Base-by-base conservation (phyloP, 1,140 invertebrate species). In the Drosophila fuyamai region DNA sequence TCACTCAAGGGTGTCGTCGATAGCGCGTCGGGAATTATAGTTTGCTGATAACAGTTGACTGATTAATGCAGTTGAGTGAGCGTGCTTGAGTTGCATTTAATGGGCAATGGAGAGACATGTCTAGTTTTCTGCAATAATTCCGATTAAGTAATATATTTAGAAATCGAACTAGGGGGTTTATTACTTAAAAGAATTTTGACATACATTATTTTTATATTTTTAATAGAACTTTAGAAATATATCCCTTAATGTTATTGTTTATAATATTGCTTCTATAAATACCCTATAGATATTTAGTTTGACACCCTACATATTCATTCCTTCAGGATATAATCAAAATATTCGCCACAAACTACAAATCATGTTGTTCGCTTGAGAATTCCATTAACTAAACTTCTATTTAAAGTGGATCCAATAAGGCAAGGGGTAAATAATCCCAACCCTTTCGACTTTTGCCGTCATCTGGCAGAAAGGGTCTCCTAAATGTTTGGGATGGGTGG, bases 381-480 rank as follows among this genome's bases (percentile, higher is more conserved):
- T 48, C 63, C 67, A 50, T 57, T 71, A 58, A 58, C 35, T 38
- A 12, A 46, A 71, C 47, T 38, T 29, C 38, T 14, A 46, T 43
- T 66, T 32, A 43, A 29, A 65, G 60, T 57, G 60, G 36, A 44
- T 35, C 63, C 43, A 67, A 50, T 48, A 36, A 29, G 46, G n/a
- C 46, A 44, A 43, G 65, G 60, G 18, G 27, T 14, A 50, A 43
- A 71, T 58, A 72, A 71, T 48, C 35, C 40, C 35, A 40, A 75
- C 72, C 72, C 60, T 75, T 65, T 50, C 53, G 53, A 75, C 72
- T 76, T 59, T 43, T 35, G 18, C 40, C 59, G 56, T 32, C 55
- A 74, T 43, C 71, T 63, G 73, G 50, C 18, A 14, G 4, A 53
- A 61, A 61, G 50, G 57, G 41, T 61, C n/a, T 18, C 29, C 35